A percentile compares a stretch with the other conserved stretches of the same genome.
Conservation (phyloP, 2,113 vertebrate species). For the Petroica traversi region DNA sequence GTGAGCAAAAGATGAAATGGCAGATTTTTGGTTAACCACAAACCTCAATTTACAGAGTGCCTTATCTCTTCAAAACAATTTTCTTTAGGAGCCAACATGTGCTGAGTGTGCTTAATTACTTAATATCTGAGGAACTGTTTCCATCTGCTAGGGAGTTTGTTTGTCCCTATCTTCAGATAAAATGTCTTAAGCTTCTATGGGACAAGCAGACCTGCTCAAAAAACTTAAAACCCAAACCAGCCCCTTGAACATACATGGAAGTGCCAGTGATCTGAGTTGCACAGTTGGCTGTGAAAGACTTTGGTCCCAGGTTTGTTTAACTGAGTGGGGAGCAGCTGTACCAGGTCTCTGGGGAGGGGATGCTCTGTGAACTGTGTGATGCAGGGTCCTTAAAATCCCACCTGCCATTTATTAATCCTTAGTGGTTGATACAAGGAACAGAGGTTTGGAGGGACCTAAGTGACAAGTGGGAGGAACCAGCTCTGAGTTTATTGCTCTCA, state of each 20-base stretch:
- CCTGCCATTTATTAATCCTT: neutral
- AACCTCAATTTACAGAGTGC: constrained; percentile 31
- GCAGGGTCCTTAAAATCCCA: neutral
- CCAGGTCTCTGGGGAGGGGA: neutral
- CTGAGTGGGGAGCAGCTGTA: neutral
- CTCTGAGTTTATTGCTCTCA: neutral
- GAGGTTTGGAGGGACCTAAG: neutral
- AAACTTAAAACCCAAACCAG: neutral
- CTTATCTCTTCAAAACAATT: constrained; percentile 32
- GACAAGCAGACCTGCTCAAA: neutral
- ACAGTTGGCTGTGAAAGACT: neutral
- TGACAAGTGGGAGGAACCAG: neutral
- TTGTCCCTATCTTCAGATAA: neutral
- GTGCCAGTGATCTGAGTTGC: neutral
- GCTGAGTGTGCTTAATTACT: constrained; percentile 23
- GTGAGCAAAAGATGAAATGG: constrained; percentile 31
- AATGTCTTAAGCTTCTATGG: neutral
- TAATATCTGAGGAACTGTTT: neutral
- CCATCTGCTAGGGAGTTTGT: neutral
- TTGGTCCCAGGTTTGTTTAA: neutral
- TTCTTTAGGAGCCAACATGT: neutral
- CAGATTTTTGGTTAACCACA: constrained; percentile 24
- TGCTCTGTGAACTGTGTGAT: neutral
- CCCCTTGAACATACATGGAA: neutral
- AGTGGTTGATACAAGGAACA: neutral